phyloP scores from a whole-genome alignment of 2,888 invertebrate species.

The Hydropsyche betteni region DNA sequence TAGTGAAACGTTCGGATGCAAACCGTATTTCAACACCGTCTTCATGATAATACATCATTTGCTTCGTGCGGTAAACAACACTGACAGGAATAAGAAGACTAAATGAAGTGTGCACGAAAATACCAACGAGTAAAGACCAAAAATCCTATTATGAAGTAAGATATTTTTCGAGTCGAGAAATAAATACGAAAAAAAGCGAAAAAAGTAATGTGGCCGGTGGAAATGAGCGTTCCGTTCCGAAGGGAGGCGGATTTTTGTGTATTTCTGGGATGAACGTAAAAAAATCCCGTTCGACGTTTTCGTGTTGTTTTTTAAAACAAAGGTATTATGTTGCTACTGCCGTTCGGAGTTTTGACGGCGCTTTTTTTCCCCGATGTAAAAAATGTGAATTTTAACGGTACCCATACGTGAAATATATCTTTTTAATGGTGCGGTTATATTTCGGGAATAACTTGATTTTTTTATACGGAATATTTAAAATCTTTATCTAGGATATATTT shows the following conservation, averaged over 20 bases:
- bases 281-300: conserved; percentile 34
- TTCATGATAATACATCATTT: conserved; percentile 27
- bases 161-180: conserved; percentile 24
- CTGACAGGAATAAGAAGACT: conserved; percentile 13
- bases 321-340: conserved; percentile 43
- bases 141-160: conserved; percentile 40
- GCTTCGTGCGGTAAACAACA: conserved; percentile 24
- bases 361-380: neutral
- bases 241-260: conserved; percentile 35
- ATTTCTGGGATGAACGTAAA: conserved; percentile 33
- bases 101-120: conserved; percentile 17
- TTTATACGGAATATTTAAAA: neutral
- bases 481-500: too few species aligned
- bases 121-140: neutral
- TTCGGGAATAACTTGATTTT: too few species aligned
- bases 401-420: too few species aligned
- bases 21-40: conserved; percentile 25
- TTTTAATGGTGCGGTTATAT: too few species aligned
- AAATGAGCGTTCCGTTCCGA: conserved; percentile 21
- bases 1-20: conserved; percentile 7
- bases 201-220: neutral
- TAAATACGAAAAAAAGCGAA: conserved; percentile 30
- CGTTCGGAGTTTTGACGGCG: too few species aligned
- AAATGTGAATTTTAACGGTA: too few species aligned
- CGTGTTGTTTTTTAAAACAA: conserved; percentile 48